These are phyloP conservation scores for Idaea dimidiata DNA, from an alignment of 2,888 invertebrate species.

Conservation along the genomic window DNA sequence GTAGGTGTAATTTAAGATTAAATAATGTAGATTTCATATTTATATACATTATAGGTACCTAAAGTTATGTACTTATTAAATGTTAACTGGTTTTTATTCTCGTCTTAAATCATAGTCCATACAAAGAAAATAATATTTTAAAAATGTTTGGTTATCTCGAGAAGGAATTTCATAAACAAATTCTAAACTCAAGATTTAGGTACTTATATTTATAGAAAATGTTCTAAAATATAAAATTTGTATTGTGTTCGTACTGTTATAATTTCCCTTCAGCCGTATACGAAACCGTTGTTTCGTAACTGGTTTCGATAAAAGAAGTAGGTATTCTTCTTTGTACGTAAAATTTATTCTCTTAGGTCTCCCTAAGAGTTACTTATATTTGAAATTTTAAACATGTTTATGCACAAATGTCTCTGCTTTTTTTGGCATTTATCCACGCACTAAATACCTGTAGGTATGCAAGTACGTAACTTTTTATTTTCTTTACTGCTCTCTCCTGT, in stretches of 20 bases:
- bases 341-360: neutral
- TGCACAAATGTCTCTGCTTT: conserved; percentile 2
- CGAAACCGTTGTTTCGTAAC: no score
- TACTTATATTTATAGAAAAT: conserved; percentile 2
- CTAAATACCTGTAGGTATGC: neutral
- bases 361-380: neutral
- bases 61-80: neutral
- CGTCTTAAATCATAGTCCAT: neutral
- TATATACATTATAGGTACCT: conserved; percentile 9
- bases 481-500: conserved; percentile 1
- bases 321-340: no score
- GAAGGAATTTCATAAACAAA: no score
- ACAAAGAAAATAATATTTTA: no score
- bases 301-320: no score
- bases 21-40: conserved; percentile 13
- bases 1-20: conserved; percentile 36
- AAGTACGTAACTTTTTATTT: neutral
- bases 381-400: neutral
- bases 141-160: no score
- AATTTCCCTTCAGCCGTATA: no score
- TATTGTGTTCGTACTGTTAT: neutral
- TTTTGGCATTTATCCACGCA: conserved; percentile 7
- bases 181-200: no score
- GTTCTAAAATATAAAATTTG: neutral
- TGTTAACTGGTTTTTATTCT: neutral